Percentiles rank a stretch among this genome's conserved stretches.
These are phyloP conservation scores for Exephanes ischioxanthus DNA, from an alignment of 2,888 invertebrate genomes.

Conservation along the genomic window DNA sequence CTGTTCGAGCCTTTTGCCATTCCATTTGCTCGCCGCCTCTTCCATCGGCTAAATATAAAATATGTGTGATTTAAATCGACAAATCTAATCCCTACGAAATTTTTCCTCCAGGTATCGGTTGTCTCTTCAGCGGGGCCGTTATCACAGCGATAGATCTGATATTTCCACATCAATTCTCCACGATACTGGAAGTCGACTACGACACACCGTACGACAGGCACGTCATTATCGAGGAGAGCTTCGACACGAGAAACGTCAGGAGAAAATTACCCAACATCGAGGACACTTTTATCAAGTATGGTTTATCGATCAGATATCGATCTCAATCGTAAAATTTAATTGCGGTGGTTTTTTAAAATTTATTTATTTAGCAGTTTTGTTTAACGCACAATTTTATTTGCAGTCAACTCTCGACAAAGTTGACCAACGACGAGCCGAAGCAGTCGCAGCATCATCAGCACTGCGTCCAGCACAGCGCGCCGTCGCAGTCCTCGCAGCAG, in stretches of 20 bases:
- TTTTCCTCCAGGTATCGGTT: slow-evolving; percentile 88
- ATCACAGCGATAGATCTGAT: slow-evolving; percentile 94
- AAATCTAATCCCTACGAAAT: background rate
- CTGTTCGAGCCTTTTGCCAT: slow-evolving; percentile 49
- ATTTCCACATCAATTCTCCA: slow-evolving; percentile 96
- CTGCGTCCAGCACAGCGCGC: slow-evolving; percentile 11
- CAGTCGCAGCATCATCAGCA: slow-evolving; percentile 55
- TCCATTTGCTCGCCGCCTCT: slow-evolving; percentile 19
- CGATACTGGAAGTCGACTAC: slow-evolving; percentile 96
- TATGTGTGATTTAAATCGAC: background rate
- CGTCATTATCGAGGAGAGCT: slow-evolving; percentile 95
- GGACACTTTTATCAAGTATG: slow-evolving; percentile 79
- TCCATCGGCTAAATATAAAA: background rate
- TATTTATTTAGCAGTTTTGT: background rate
- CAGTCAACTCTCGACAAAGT: slow-evolving; percentile 81
- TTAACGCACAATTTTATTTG: slow-evolving; percentile 6
- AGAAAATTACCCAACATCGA: slow-evolving; percentile 80
- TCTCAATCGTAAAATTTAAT: background rate
- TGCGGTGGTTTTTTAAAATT: background rate
- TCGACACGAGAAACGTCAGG: slow-evolving; percentile 86
- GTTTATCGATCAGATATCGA: background rate
- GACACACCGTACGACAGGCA: slow-evolving; percentile 97
- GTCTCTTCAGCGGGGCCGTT: slow-evolving; percentile 91
- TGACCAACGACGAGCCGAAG: slow-evolving; percentile 73
- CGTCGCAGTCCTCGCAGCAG: slow-evolving; percentile 36